Percentiles rank a stretch among this genome's conserved stretches.
phyloP scores from a whole-genome alignment of 2,888 invertebrate species.

The Craniophora ligustri region DNA sequence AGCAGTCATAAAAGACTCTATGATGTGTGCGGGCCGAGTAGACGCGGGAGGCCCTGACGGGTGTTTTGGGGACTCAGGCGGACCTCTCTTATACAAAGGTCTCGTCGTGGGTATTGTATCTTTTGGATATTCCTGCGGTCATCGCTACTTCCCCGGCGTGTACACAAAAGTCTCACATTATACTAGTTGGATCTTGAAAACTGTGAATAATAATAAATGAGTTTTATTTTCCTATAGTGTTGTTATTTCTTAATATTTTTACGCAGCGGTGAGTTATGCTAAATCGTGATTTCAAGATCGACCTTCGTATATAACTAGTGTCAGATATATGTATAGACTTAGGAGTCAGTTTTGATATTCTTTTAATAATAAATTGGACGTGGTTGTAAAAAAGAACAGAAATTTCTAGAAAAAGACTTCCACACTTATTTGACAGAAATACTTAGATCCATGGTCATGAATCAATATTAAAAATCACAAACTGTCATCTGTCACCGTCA shows the following conservation, averaged over 20 bases:
- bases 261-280: too few relatives aligned
- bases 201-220: slow-evolving; percentile 73
- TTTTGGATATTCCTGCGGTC: slow-evolving; percentile 81
- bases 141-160: slow-evolving; percentile 80
- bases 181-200: slow-evolving; percentile 80
- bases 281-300: too few relatives aligned
- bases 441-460: too few relatives aligned
- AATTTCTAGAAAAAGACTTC: too few relatives aligned
- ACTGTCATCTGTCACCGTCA: too few relatives aligned
- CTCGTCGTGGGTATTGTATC: slow-evolving; percentile 81
- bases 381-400: too few relatives aligned
- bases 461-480: too few relatives aligned
- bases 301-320: too few relatives aligned
- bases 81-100: slow-evolving; percentile 81
- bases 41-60: slow-evolving; percentile 79
- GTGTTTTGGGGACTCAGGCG: slow-evolving; percentile 83
- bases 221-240: background rate
- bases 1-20: slow-evolving; percentile 74
- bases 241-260: background rate
- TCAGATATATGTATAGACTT: too few relatives aligned
- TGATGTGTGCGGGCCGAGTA: slow-evolving; percentile 80
- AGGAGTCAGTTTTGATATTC: too few relatives aligned
- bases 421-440: too few relatives aligned
- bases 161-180: slow-evolving; percentile 81
- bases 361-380: too few relatives aligned